Conservation (phyloP, 2,888 invertebrate genomes). For the Acrocera orbiculus region DNA sequence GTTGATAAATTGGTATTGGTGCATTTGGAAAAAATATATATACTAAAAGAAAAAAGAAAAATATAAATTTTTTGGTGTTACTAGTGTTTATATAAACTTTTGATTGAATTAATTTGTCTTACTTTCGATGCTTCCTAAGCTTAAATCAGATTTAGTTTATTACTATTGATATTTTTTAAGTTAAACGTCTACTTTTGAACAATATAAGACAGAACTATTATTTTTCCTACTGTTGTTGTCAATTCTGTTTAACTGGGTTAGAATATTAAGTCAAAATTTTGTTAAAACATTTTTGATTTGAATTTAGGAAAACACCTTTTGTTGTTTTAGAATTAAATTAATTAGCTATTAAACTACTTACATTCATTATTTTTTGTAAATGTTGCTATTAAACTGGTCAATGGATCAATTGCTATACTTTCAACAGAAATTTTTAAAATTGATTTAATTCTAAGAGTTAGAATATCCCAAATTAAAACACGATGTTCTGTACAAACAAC, state of each 20-base stretch:
- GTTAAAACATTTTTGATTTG: no score
- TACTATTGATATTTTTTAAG: no score
- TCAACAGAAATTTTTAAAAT: conserved; percentile 27
- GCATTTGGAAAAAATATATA: conserved; percentile 43
- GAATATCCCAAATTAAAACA: conserved; percentile 48
- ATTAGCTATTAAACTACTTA: conserved; percentile 26
- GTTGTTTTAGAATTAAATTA: background rate
- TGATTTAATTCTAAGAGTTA: conserved; percentile 44
- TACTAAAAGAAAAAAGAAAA: conserved; percentile 31
- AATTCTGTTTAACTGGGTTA: no score
- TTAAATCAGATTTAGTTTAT: no score
- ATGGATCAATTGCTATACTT: conserved; percentile 38
- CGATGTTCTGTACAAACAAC: conserved; percentile 33
- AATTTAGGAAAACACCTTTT: no score
- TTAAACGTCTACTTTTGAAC: no score
- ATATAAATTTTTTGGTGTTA: background rate
- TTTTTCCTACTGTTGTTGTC: no score
- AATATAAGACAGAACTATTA: no score
- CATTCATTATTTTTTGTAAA: conserved; percentile 41
- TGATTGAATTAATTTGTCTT: no score
- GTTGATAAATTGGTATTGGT: conserved; percentile 36
- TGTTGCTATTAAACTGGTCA: conserved; percentile 43
- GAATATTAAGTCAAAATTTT: no score
- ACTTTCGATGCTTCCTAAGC: no score
- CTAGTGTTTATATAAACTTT: no score